Base-by-base conservation (phyloP, 35 echinoderm and acorn worm genomes). In the Heliocidaris erythrogramma region DNA sequence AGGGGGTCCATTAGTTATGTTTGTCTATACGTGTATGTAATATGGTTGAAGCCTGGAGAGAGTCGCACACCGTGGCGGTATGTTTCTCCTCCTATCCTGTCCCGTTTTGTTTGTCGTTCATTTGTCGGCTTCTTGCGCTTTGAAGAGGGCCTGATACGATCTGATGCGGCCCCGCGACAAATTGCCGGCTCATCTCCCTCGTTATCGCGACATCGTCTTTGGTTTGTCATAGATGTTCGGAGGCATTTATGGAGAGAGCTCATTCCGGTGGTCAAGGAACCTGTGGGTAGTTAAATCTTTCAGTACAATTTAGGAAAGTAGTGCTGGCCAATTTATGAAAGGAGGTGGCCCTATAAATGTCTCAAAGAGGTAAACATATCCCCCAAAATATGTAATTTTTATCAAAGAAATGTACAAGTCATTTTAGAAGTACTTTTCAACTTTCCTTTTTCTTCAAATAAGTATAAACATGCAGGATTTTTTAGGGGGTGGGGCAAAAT, bases 11-110 rank as follows among this genome's bases (percentile, higher is more conserved):
- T 92, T 92, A 92, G 91, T 9, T 42, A 13, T 92, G 91, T 92
- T 92, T 92, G 48, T 92, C n/a, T 27, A 56, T 48, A 92, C 91
- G 91, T 92, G 91, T 14, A 24, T 92, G 91, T 21, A 92, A 21
- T 92, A 78, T n/a, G 27, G 52, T 56, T 10, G 52, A 0, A 42
- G 35, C 35, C 3, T 1, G 52, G 13, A 10, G 52, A 56, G 65
- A 78, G 65, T 18, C 65, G 7, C 21, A 78, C 21, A 78, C 65
- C 65, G n/a, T n/a, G 65, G 27, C 65, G 18, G 27, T 78, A 78
- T 78, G 21, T 78, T 78, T 78, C 27, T 78, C 65, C 65, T 78
- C 65, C 65, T 7, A 78, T 78, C 65, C 27, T 0, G 21, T 78
- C 65, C 65, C 24, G 65, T 78, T 78, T 78, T 18, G 21, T 56